Evolutionary conservation across 1,140 invertebrate species (phyloP).

Genomic region (Drosophila micromelanica): DNA sequence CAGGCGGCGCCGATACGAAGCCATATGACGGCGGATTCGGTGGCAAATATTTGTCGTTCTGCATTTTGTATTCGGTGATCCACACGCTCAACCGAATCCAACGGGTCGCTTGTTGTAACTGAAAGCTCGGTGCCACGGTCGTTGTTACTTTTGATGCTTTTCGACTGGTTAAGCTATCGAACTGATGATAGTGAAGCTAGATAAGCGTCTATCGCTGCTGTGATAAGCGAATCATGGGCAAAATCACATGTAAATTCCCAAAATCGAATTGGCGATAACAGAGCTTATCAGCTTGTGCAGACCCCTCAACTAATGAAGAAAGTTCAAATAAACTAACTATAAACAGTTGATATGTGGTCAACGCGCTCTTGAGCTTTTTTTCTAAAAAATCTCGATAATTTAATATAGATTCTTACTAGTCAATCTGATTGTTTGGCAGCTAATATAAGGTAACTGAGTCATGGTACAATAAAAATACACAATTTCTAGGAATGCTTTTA

Average conservation of each 20-base stretch:
- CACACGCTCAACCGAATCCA: conserved; percentile 1
- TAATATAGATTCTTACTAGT: background rate
- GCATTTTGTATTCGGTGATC: conserved; percentile 16
- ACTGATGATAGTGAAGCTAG: conserved; percentile 2
- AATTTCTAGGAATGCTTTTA: background rate
- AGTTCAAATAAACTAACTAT: background rate
- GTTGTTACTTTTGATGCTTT: conserved; percentile 13
- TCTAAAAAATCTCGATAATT: background rate
- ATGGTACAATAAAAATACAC: background rate
- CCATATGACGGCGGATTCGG: conserved; percentile 24
- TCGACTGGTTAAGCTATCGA: background rate
- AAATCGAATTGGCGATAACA: conserved; percentile 19
- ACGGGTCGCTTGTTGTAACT: conserved; percentile 17
- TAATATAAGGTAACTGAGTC: background rate
- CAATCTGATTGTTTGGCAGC: background rate
- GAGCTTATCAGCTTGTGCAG: conserved; percentile 15
- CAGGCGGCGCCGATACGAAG: conserved; percentile 16
- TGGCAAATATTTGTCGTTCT: conserved; percentile 37
- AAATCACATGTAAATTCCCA: conserved; percentile 1
- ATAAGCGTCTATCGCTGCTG: conserved; percentile 5
- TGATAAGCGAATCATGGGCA: conserved; percentile 6
- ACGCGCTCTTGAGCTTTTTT: background rate
- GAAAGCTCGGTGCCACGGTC: background rate
- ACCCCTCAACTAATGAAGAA: background rate
- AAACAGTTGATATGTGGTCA: conserved; percentile 1